phyloP scores from a whole-genome alignment of 2,113 vertebrate genomes.

The Telmatochromis sp. region DNA sequence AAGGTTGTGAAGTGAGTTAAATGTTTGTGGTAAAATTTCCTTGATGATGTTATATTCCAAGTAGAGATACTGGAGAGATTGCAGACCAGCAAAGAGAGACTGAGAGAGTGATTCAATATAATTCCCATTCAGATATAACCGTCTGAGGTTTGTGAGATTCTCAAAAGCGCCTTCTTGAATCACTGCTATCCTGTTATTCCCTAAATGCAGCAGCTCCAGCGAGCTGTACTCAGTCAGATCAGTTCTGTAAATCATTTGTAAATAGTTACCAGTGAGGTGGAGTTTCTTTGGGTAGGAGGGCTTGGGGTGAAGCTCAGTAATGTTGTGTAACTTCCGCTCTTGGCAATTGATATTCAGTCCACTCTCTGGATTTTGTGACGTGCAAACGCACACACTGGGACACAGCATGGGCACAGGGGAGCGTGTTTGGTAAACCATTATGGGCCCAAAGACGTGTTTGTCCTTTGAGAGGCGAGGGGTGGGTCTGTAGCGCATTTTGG shows the following conservation, averaged over 20 bases:
- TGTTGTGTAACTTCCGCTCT: slow-evolving; percentile 89
- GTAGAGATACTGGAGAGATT: slow-evolving; percentile 94
- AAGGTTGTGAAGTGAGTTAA: slow-evolving; percentile 85
- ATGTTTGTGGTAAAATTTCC: slow-evolving; percentile 87
- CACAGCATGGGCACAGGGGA: slow-evolving; percentile 89
- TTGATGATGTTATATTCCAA: slow-evolving; percentile 98
- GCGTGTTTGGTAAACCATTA: slow-evolving; percentile 98
- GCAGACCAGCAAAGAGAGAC: slow-evolving; percentile 85
- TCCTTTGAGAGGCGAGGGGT: slow-evolving; percentile 89
- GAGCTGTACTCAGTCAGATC: slow-evolving; percentile 88
- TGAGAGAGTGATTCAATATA: slow-evolving; percentile 90
- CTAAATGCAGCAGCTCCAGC: slow-evolving; percentile 91
- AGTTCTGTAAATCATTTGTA: slow-evolving; percentile 83
- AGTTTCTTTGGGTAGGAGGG: slow-evolving; percentile 96
- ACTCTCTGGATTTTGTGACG: slow-evolving; percentile 89
- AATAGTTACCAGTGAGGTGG: slow-evolving; percentile 94
- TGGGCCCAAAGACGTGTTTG: slow-evolving; percentile 93
- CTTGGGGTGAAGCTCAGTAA: slow-evolving; percentile 88
- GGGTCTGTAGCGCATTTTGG: slow-evolving; percentile 89
- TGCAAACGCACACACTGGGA: slow-evolving; percentile 88
- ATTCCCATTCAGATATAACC: slow-evolving; percentile 96
- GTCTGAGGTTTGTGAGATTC: slow-evolving; percentile 89
- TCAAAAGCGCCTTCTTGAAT: slow-evolving; percentile 94
- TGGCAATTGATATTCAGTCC: slow-evolving; percentile 96
- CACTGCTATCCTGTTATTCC: slow-evolving; percentile 90